phyloP scores from a whole-genome alignment of 2,797 vertebrate species.

The Neopelma chrysocephalum region DNA sequence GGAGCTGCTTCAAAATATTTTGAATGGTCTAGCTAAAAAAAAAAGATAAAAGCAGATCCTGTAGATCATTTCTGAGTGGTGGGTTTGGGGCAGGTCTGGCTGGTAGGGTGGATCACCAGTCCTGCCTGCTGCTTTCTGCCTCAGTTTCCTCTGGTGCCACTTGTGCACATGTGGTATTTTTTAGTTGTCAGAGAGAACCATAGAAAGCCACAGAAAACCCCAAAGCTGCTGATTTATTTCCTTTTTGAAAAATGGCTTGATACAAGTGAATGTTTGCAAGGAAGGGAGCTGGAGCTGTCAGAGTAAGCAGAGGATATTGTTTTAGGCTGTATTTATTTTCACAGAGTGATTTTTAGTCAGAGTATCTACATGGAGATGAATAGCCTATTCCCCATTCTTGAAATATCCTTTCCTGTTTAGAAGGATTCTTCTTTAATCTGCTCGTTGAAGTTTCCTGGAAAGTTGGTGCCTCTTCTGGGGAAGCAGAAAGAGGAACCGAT shows the following conservation, averaged over 20 bases:
- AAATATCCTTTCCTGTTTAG: slow-evolving; percentile 38
- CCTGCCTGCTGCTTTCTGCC: not conserved
- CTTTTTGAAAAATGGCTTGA: not conserved
- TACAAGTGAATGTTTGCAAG: not conserved
- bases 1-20: slow-evolving; percentile 1
- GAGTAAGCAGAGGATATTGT: slow-evolving; percentile 38
- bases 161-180: not conserved
- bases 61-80: not conserved
- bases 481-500: slow-evolving; percentile 1
- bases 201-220: not conserved
- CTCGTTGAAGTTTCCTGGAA: slow-evolving; percentile 32
- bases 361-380: not conserved
- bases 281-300: slow-evolving; percentile 13
- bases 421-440: slow-evolving; percentile 24
- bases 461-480: not conserved
- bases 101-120: not conserved
- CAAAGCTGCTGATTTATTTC: slow-evolving; percentile 7
- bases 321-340: slow-evolving; percentile 55
- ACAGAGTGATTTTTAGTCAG: not conserved
- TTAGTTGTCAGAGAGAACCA: not conserved
- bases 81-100: not conserved
- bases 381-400: not conserved
- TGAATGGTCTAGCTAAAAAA: not conserved
- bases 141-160: not conserved
- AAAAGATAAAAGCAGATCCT: not conserved